Evolutionary conservation across 2,888 invertebrate genomes (phyloP), one percentile per base, ranked within the genome.

Genomic region (Actias luna): DNA sequence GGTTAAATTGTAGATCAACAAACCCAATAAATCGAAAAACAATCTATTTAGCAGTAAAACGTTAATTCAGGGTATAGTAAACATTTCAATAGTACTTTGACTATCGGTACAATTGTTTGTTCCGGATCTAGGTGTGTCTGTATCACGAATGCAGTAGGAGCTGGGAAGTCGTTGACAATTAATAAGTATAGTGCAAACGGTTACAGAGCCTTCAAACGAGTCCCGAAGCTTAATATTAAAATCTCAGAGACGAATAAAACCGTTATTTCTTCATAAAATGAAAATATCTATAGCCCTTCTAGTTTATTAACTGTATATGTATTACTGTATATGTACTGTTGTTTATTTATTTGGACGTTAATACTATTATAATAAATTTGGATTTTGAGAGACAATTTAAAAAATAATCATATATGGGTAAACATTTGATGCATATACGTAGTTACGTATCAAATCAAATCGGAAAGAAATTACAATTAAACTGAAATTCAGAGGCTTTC

Each of bases 81-180:
- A 22, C 1, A 46, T 22, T 22, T 46, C 8, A 22, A 50, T 25
- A 50, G 25, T 42, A 1, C 46, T 5, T 42, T 5, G 8, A 42
- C 39, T 29, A 16, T 22, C 8, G 25, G 36, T 59, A 39, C 35
- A 59, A 59, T 36, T 14, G 36, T 18, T 36, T 33, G 59, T 59
- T 59, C 36, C 59, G 59, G 59, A 42, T 57, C 33, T 46, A 33
- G 33, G 42, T 52, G 39, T 58, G 58, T 29, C 55, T 55, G 55
- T 5, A 55, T 55, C 55, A 55, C 55, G 55, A 55, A 55, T n/a
- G 55, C 29, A n/a, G 4, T 55, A 14, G 55, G 16, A 55, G n/a
- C 29, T 55, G 55, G 55, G 55, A 55, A 29, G 14, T 55, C n/a
- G 29, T 55, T 55, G 55, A 55, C n/a, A 55, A 29, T 29, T 50